Conservation (phyloP, 2,797 vertebrate species). For the Tadarida brasiliensis region DNA sequence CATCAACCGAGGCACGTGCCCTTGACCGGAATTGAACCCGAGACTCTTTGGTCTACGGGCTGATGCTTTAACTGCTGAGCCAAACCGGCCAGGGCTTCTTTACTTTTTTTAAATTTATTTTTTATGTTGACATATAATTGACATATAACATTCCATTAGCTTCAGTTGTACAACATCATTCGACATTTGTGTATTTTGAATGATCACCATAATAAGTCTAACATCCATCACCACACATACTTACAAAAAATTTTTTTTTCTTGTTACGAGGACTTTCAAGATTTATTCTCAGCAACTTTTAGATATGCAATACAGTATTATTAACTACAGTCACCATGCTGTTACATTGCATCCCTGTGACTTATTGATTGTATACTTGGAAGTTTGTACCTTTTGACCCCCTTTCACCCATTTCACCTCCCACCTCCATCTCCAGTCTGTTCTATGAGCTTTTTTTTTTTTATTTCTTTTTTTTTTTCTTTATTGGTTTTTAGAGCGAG, state of each 20-base stretch:
- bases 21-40: background rate
- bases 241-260: background rate
- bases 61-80: background rate
- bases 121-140: background rate
- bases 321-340: background rate
- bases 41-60: background rate
- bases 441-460: background rate
- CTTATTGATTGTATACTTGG: background rate
- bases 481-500: no score
- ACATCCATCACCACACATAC: background rate
- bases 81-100: background rate
- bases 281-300: constrained; percentile 26
- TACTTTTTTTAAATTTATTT: background rate
- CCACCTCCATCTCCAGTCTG: background rate
- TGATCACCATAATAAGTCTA: background rate
- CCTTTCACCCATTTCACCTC: background rate
- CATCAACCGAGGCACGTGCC: background rate
- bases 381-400: background rate
- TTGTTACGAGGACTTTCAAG: background rate
- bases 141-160: background rate
- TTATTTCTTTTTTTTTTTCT: background rate
- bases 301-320: background rate
- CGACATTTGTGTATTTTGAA: background rate
- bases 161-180: background rate
- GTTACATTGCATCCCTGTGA: background rate